These are phyloP conservation scores for Oreochromis mossambicus DNA, from an alignment of 2,797 vertebrate genomes.

Conservation along the genomic window DNA sequence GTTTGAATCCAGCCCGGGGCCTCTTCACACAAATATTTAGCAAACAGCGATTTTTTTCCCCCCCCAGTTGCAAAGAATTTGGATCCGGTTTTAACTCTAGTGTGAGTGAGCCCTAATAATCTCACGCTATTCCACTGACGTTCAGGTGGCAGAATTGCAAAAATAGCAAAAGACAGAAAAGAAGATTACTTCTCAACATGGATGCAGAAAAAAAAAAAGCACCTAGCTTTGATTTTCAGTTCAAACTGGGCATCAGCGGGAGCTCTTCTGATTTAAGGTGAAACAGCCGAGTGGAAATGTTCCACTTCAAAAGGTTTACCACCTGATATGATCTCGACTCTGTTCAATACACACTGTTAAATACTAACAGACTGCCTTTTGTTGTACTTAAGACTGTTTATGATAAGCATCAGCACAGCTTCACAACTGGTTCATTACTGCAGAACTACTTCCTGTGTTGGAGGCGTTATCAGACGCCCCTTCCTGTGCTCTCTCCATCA, in stretches of 20 bases:
- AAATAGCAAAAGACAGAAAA: background rate
- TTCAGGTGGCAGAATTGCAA: background rate
- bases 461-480: background rate
- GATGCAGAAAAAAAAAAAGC: background rate
- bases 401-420: background rate
- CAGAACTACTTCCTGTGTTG: conserved; percentile 51
- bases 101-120: background rate
- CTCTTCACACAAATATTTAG: background rate
- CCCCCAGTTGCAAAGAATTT: background rate
- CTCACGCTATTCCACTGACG: background rate
- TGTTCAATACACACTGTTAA: background rate
- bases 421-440: conserved; percentile 19
- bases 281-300: background rate
- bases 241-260: background rate
- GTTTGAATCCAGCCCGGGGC: background rate
- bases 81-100: background rate
- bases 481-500: conserved; percentile 19
- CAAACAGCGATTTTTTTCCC: background rate
- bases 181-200: background rate
- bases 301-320: background rate
- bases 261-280: background rate
- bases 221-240: background rate
- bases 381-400: background rate
- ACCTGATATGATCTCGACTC: background rate
- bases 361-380: background rate